These are phyloP conservation scores for Struthidea cinerea DNA, from an alignment of 2,113 vertebrate genomes.

Conservation along the genomic window DNA sequence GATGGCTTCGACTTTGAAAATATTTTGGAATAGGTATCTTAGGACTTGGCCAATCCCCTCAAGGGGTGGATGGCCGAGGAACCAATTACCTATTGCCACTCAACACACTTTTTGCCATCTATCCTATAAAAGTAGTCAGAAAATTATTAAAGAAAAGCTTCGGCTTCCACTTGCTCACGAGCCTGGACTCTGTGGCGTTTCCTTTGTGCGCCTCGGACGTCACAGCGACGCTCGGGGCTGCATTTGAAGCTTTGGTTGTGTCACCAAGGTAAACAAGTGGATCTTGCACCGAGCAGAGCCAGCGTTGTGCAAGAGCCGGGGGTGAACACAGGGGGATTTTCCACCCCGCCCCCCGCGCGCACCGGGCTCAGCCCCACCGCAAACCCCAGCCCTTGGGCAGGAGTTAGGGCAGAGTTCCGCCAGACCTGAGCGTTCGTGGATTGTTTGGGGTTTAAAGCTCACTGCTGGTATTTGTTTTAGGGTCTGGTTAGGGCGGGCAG, in stretches of 20 bases:
- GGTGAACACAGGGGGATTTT: background rate
- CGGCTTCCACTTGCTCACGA: no score
- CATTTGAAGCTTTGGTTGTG: fast-evolving
- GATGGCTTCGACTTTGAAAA: no score
- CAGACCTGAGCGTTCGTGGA: background rate
- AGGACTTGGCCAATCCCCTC: no score
- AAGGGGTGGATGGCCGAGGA: no score
- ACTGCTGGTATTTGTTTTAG: background rate
- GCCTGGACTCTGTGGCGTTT: no score
- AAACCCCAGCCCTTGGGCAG: fast-evolving
- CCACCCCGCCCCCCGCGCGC: background rate
- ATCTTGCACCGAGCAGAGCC: background rate
- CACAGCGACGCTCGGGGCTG: no score
- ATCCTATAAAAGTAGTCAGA: no score
- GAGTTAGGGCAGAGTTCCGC: fast-evolving
- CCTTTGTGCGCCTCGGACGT: no score
- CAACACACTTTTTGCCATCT: no score
- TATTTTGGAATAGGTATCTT: no score
- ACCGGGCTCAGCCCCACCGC: background rate
- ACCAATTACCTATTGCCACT: no score
- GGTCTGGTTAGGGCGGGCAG: fast-evolving
- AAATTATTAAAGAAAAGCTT: no score
- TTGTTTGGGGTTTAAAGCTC: background rate
- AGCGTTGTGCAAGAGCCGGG: background rate
- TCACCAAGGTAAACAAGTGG: background rate